Conservation (phyloP, 2,888 invertebrate species). For the Tenthredo notha region DNA sequence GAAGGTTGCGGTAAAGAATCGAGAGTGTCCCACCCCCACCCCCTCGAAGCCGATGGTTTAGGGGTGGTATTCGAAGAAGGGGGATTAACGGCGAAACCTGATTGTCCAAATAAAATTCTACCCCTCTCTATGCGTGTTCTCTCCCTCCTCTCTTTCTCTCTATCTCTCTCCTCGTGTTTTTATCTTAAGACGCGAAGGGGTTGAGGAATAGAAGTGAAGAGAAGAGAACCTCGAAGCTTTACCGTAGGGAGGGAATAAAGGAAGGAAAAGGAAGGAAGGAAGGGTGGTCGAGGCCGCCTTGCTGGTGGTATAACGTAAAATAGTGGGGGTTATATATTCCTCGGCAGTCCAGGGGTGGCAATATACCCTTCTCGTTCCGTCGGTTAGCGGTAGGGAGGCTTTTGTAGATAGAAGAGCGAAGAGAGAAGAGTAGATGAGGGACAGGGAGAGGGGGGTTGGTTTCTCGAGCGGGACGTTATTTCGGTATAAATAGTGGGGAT, state of each 20-base stretch:
- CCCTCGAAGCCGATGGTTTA: neutral
- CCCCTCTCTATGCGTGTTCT: neutral
- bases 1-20: slow-evolving; percentile 71
- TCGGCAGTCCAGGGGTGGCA: slow-evolving; percentile 14
- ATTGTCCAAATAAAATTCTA: slow-evolving; percentile 66
- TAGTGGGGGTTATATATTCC: neutral
- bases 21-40: slow-evolving; percentile 61
- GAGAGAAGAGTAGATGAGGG: slow-evolving; percentile 58
- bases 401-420: too few relatives aligned
- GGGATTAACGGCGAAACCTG: slow-evolving; percentile 74
- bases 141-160: neutral
- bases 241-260: neutral
- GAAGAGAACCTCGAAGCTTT: neutral
- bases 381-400: neutral
- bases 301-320: too few relatives aligned
- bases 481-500: slow-evolving; percentile 72
- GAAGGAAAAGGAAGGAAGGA: slow-evolving; percentile 6
- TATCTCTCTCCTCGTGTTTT: slow-evolving; percentile 67
- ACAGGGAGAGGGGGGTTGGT: slow-evolving; percentile 63
- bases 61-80: neutral
- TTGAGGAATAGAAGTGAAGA: slow-evolving; percentile 55
- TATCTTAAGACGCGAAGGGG: slow-evolving; percentile 74
- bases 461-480: slow-evolving; percentile 51
- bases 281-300: neutral
- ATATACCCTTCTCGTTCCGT: neutral